Percentiles rank a stretch among this genome's conserved stretches.
These are phyloP conservation scores for Turritopsis rubra DNA, from an alignment of 30 jellyfish, hydroid and myxozoan species.

Conservation along the genomic window DNA sequence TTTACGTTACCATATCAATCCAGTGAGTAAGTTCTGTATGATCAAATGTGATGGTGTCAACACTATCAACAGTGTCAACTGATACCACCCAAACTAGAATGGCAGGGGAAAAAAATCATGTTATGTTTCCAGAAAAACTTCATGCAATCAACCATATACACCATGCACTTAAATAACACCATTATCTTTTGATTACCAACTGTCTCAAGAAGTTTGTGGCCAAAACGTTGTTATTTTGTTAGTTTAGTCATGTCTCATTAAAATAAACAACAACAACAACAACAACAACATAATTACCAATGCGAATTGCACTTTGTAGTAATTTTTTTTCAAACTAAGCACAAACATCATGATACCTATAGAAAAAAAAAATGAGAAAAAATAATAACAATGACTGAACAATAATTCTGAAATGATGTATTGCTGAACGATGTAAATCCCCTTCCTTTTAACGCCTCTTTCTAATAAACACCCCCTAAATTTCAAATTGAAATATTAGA, in stretches of 20 bases:
- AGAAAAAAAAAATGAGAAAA: neutral
- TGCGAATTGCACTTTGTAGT: slow-evolving; percentile 94
- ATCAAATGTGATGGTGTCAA: slow-evolving; percentile 76
- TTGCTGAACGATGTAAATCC: too few species aligned
- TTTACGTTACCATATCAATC: slow-evolving; percentile 90
- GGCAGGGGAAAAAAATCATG: neutral
- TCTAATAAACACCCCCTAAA: too few species aligned
- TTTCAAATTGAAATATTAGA: too few species aligned
- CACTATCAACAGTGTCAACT: slow-evolving; percentile 68
- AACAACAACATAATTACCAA: slow-evolving; percentile 53
- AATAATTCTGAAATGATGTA: too few species aligned
- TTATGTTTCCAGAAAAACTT: neutral
- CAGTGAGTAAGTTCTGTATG: slow-evolving; percentile 77
- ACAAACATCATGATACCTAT: slow-evolving; percentile 93
- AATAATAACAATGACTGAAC: too few species aligned
- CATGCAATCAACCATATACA: neutral
- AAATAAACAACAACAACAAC: too few species aligned
- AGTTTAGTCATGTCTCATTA: too few species aligned
- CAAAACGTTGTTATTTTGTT: neutral
- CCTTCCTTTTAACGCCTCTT: too few species aligned
- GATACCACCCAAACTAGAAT: slow-evolving; percentile 98
- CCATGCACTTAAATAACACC: too few species aligned
- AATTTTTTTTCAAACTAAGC: slow-evolving; percentile 75
- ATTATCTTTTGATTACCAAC: too few species aligned
- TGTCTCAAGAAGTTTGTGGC: too few species aligned